Evolutionary conservation across 1,140 invertebrate genomes (phyloP).

Genomic region (Lepidostoma basale): DNA sequence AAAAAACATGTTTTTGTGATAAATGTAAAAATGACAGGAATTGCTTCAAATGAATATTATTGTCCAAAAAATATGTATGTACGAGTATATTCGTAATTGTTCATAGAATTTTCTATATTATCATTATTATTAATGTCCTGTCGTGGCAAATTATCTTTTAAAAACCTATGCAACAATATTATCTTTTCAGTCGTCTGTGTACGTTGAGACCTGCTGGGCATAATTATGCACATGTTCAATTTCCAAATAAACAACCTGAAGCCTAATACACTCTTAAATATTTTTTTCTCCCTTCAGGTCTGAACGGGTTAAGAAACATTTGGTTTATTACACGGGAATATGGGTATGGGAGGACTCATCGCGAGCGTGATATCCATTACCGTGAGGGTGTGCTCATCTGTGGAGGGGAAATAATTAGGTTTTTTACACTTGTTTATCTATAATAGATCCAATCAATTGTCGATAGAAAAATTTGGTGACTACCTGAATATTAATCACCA

Average conservation of each 20-base stretch:
- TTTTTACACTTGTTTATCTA: too few species aligned
- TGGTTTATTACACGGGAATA: too few species aligned
- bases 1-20: not conserved
- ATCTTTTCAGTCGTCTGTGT: too few species aligned
- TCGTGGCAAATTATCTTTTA: not conserved
- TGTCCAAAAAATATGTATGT: not conserved
- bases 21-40: not conserved
- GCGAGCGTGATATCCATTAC: too few species aligned
- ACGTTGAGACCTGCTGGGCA: too few species aligned
- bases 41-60: not conserved
- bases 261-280: not conserved
- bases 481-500: too few species aligned
- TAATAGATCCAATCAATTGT: too few species aligned
- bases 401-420: too few species aligned
- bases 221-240: not conserved
- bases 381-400: too few species aligned
- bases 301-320: conserved; percentile 1
- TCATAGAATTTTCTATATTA: not conserved
- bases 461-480: too few species aligned
- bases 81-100: not conserved
- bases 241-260: not conserved
- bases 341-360: too few species aligned
- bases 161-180: not conserved
- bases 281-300: not conserved
- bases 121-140: not conserved